Evolutionary conservation across 2,888 invertebrate genomes (phyloP).

Genomic region (Tethea ocularis): DNA sequence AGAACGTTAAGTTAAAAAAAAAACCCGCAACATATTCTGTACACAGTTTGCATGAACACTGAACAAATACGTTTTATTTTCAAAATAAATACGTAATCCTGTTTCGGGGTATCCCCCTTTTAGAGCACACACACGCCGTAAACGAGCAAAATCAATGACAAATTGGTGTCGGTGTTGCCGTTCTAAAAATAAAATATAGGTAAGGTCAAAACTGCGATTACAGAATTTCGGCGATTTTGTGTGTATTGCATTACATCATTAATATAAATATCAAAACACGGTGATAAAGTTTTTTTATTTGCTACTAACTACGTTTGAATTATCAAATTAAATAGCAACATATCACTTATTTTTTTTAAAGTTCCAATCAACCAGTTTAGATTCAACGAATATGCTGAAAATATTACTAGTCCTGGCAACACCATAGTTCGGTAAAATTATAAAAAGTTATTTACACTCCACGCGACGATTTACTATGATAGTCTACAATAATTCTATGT

Average conservation of each 20-base stretch:
- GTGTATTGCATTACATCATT: no score
- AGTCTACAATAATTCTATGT: no score
- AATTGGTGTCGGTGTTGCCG: background rate
- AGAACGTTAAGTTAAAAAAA: background rate
- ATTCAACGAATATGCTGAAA: background rate
- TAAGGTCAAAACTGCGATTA: background rate
- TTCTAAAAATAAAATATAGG: background rate
- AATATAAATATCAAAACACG: no score
- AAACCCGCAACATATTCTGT: background rate
- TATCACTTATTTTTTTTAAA: no score
- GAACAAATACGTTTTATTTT: background rate
- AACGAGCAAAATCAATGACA: background rate
- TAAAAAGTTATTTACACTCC: background rate
- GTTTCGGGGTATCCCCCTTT: background rate
- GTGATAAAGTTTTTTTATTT: no score
- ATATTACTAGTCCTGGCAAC: background rate
- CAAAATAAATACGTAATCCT: background rate
- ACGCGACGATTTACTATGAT: background rate
- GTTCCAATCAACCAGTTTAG: background rate
- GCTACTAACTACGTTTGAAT: no score
- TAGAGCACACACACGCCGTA: background rate
- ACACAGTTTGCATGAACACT: background rate
- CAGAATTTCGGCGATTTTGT: background rate
- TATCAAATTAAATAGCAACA: no score
- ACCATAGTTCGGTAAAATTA: background rate